phyloP scores from a whole-genome alignment of 2,113 vertebrate species.

The Clinocottus analis region DNA sequence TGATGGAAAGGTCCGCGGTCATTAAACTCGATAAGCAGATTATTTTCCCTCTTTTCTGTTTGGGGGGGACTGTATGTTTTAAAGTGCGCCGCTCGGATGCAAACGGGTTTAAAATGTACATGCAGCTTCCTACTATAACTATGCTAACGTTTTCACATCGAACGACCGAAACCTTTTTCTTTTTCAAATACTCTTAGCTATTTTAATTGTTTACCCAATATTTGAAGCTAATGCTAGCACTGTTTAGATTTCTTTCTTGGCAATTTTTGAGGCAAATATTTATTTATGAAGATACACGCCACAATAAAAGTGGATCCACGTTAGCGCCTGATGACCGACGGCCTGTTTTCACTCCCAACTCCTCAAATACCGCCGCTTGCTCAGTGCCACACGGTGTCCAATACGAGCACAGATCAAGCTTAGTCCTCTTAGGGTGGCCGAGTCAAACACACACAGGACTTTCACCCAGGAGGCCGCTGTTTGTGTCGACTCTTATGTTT shows the following conservation, averaged over 20 bases:
- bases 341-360: background rate
- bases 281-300: too few relatives aligned
- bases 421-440: too few relatives aligned
- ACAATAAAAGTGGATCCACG: too few relatives aligned
- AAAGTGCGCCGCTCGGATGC: too few relatives aligned
- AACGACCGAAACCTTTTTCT: background rate
- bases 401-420: too few relatives aligned
- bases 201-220: background rate
- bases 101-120: too few relatives aligned
- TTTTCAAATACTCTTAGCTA: too few relatives aligned
- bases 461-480: background rate
- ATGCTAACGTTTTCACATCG: background rate
- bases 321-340: background rate
- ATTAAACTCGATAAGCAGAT: constrained; percentile 41
- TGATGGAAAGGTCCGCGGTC: constrained; percentile 53
- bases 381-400: too few relatives aligned
- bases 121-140: too few relatives aligned
- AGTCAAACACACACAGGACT: background rate
- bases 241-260: background rate
- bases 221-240: background rate
- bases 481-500: background rate
- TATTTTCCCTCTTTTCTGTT: too few relatives aligned
- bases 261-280: background rate
- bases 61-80: too few relatives aligned
- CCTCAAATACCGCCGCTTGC: too few relatives aligned